Conservation (phyloP, 2,888 invertebrate genomes). For the Hydroisotoma schaefferi region DNA sequence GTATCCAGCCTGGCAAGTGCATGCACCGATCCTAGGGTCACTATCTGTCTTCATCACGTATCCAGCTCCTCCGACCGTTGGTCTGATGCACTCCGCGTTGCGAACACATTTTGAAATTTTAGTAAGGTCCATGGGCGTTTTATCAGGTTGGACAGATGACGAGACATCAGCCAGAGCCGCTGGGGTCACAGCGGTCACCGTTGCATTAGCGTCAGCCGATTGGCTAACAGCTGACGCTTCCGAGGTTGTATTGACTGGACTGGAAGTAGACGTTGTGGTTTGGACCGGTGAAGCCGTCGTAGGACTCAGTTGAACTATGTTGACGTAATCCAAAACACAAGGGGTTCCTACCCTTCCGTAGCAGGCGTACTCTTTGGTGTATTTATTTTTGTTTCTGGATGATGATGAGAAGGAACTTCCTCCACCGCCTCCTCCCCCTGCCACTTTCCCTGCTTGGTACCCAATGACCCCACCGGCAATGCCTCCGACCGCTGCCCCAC, state of each 20-base stretch:
- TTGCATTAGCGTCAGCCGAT: background rate
- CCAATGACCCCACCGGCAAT: background rate
- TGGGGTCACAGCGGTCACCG: background rate
- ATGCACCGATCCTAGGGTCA: constrained; percentile 20
- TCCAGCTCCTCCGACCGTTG: background rate
- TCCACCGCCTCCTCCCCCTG: background rate
- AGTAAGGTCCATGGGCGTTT: constrained; percentile 6
- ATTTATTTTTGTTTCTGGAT: background rate
- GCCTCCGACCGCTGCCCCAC: background rate
- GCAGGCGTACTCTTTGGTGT: constrained; percentile 14
- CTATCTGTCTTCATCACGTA: constrained; percentile 7
- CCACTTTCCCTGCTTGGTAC: background rate
- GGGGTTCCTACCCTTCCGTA: constrained; percentile 17
- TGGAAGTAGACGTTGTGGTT: background rate
- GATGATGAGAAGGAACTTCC: background rate
- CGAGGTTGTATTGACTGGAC: background rate
- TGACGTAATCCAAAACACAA: constrained; percentile 13
- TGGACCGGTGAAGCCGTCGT: background rate
- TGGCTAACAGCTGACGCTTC: background rate
- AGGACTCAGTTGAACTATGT: constrained; percentile 2
- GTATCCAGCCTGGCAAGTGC: constrained; percentile 12
- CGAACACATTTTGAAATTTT: constrained; percentile 15
- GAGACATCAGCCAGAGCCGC: too few relatives aligned
- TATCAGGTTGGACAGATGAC: too few relatives aligned
- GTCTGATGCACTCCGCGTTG: constrained; percentile 11